Base-by-base conservation (phyloP, 2,888 invertebrate species). In the Apamea epomidion region DNA sequence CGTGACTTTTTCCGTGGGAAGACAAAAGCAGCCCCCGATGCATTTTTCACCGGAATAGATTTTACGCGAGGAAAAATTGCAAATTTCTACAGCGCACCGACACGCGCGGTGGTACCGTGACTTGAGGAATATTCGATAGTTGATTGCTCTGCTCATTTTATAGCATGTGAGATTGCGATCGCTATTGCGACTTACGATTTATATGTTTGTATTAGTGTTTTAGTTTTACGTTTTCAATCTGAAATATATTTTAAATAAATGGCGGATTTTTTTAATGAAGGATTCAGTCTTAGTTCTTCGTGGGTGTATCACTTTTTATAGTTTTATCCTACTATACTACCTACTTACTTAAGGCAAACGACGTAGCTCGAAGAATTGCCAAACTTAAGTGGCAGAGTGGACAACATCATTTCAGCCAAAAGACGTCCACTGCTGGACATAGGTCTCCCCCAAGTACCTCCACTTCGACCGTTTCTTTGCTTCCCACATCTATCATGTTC, bases 21-120 rank as follows among this genome's bases (percentile, higher is more conserved):
- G 93, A 92, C 92, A 91, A 90, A 87, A 90, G 89, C 87, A 90
- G 90, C 80, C 88, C 89, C 90, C 86, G 85, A 91, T 93, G 92
- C 92, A 94, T 95, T 95, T 96, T 95, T 94, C 93, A 93, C 91
- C 60, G 90, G 90, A 93, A 93, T 92, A 92, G 93, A 94, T 94
- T 94, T 94, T 91, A 85, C 90, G 88, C 89, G 86, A 88, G 92
- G 92, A 92, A 93, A 95, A 95, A 94, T 94, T 95, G 94, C 93
- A 95, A 94, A 94, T 94, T 94, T 93, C 90, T 93, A 92, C 94
- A 92, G 91, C 90, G 87, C 83, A 89, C 88, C 92, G 92, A 91
- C 93, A 91, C 92, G 92, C 84, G 87, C 87, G 84, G 85, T 69
- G 68, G 82, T 78, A 73, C 76, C 88, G 88, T 89, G 87, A 89